These are phyloP conservation scores for Pseudochaenichthys georgianus DNA, from an alignment of 2,797 vertebrate species.

Conservation along the genomic window DNA sequence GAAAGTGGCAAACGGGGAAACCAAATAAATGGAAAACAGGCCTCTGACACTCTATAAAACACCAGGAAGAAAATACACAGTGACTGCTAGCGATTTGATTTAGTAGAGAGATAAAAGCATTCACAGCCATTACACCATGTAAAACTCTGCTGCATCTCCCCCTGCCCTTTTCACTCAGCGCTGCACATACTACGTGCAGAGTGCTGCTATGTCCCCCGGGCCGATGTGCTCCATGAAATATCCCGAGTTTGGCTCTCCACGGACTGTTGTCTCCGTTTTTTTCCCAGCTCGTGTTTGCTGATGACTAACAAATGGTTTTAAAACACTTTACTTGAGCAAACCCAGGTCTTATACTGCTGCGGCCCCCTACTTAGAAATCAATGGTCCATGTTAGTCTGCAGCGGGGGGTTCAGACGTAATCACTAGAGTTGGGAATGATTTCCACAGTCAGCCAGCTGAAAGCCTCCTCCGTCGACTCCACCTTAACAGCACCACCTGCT, in stretches of 20 bases:
- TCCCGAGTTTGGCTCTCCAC: slow-evolving; percentile 40
- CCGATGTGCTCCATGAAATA: slow-evolving; percentile 55
- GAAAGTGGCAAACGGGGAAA: slow-evolving; percentile 38
- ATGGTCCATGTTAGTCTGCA: slow-evolving; percentile 56
- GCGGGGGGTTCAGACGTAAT: slow-evolving; percentile 36
- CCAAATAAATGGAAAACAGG: slow-evolving; percentile 59
- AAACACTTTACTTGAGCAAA: slow-evolving; percentile 62
- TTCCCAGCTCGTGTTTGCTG: slow-evolving; percentile 41
- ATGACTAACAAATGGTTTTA: slow-evolving; percentile 69
- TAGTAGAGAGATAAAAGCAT: slow-evolving; percentile 67
- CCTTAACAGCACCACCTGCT: slow-evolving; percentile 21
- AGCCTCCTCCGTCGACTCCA: slow-evolving; percentile 13
- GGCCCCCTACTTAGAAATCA: slow-evolving; percentile 35
- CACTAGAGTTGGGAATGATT: slow-evolving; percentile 32
- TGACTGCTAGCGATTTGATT: slow-evolving; percentile 61
- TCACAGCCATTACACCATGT: slow-evolving; percentile 60
- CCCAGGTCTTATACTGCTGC: slow-evolving; percentile 21
- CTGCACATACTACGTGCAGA: slow-evolving; percentile 39
- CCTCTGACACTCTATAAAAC: slow-evolving; percentile 47
- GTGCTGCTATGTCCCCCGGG: slow-evolving; percentile 16
- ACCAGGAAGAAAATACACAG: not conserved
- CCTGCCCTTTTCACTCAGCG: slow-evolving; percentile 50
- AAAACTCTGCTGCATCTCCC: slow-evolving; percentile 60
- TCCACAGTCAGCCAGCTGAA: slow-evolving; percentile 36
- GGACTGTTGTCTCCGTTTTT: slow-evolving; percentile 25